phyloP scores from a whole-genome alignment of 2,888 invertebrate species.

The Apocheima hispidaria region DNA sequence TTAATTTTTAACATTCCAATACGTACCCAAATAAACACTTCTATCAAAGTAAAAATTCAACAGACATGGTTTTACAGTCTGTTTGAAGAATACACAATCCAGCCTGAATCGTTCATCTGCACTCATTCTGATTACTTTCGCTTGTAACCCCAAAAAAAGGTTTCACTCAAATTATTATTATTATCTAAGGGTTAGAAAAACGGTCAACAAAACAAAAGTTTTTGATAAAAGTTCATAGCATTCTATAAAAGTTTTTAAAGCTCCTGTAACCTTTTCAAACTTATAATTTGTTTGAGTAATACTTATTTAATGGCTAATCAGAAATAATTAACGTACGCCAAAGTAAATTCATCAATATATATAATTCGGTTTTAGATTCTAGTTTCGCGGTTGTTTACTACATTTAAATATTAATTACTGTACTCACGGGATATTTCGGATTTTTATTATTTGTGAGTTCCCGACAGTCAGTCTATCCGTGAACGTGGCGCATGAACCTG shows the following conservation, averaged over 20 bases:
- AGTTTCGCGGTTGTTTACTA: too few species aligned
- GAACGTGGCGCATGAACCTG: too few species aligned
- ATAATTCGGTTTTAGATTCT: too few species aligned
- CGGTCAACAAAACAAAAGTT: conserved; percentile 18
- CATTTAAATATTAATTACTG: too few species aligned
- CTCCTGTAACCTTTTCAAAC: conserved; percentile 41
- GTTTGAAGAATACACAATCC: conserved; percentile 27
- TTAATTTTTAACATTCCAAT: neutral
- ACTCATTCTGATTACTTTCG: conserved; percentile 57
- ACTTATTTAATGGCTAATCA: neutral
- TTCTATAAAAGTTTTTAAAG: conserved; percentile 36
- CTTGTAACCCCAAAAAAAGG: conserved; percentile 46
- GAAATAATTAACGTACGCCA: neutral
- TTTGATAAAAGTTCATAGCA: conserved; percentile 9
- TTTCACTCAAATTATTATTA: conserved; percentile 49
- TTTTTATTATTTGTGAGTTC: too few species aligned
- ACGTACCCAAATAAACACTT: neutral
- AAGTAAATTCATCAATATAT: too few species aligned
- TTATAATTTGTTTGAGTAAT: conserved; percentile 36
- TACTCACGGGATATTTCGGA: too few species aligned
- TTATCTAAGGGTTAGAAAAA: conserved; percentile 45
- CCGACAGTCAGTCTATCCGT: too few species aligned
- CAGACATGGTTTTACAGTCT: conserved; percentile 16
- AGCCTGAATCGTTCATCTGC: conserved; percentile 51
- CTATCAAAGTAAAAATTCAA: neutral